Conservation (phyloP, 2,888 invertebrate species). For the Eucera pruinosa region DNA sequence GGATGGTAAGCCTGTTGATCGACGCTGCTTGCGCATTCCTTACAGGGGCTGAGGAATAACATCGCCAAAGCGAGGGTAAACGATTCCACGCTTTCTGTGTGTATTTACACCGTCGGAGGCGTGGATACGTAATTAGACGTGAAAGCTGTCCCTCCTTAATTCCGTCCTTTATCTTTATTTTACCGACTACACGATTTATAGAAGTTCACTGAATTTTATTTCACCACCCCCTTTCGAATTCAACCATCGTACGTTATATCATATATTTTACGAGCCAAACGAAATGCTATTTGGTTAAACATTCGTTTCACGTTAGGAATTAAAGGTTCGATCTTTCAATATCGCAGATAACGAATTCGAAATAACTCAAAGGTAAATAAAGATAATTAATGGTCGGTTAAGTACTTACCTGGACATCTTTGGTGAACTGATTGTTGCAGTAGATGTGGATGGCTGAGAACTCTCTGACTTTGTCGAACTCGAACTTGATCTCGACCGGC, state of each 20-base stretch:
- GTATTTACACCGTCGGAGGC: conserved; percentile 38
- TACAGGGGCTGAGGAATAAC: conserved; percentile 62
- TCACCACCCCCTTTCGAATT: background rate
- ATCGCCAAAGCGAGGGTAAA: conserved; percentile 66
- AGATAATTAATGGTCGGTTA: background rate
- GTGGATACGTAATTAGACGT: conserved; percentile 58
- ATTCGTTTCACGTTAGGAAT: conserved; percentile 5
- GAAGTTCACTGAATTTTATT: background rate
- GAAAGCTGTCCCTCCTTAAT: conserved; percentile 45
- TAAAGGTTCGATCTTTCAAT: background rate
- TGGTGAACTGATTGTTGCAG: conserved; percentile 93
- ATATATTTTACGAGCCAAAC: background rate
- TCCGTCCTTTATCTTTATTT: conserved; percentile 29
- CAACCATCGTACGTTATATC: background rate
- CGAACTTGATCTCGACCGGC: conserved; percentile 89
- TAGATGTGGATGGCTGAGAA: conserved; percentile 92
- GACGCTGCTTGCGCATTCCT: conserved; percentile 72
- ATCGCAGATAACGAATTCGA: background rate
- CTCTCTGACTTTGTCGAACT: conserved; percentile 94
- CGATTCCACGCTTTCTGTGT: conserved; percentile 57
- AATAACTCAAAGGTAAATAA: background rate
- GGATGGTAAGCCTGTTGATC: conserved; percentile 77
- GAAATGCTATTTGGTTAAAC: background rate
- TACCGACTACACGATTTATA: conserved; percentile 1
- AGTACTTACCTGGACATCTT: conserved; percentile 90